Conservation (phyloP, 2,113 vertebrate species). For the Maccullochella peelii region DNA sequence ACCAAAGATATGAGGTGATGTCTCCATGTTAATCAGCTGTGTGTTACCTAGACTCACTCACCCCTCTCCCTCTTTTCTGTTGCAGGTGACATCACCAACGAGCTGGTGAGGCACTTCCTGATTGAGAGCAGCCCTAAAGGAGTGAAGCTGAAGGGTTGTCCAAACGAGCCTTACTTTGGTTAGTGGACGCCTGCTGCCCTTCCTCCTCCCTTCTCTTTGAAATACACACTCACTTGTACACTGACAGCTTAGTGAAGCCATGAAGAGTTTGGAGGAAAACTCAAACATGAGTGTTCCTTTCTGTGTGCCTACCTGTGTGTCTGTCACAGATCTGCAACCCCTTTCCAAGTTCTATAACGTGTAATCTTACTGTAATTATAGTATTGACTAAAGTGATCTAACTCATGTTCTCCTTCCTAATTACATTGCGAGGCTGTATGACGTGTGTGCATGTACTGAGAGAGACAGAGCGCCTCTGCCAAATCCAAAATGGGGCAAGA, state of each 20-base stretch:
- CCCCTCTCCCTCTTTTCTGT: background rate
- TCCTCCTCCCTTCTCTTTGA: background rate
- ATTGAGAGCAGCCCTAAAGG: slow-evolving; percentile 97
- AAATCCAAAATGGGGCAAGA: background rate
- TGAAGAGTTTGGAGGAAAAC: background rate
- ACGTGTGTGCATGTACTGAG: background rate
- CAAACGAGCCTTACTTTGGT: slow-evolving; percentile 98
- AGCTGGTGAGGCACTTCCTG: slow-evolving; percentile 97
- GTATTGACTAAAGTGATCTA: slow-evolving; percentile 45
- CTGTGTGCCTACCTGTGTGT: slow-evolving; percentile 1
- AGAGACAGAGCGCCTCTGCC: background rate
- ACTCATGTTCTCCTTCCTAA: slow-evolving; percentile 57
- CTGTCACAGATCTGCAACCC: slow-evolving; percentile 5
- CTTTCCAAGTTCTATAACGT: slow-evolving; percentile 17
- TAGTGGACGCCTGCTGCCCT: slow-evolving; percentile 56
- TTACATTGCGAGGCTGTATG: slow-evolving; percentile 46
- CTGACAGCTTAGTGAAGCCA: slow-evolving; percentile 2
- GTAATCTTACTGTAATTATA: slow-evolving; percentile 64
- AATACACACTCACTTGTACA: background rate
- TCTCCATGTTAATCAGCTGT: slow-evolving; percentile 32
- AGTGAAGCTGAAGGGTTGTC: slow-evolving; percentile 98
- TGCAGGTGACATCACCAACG: slow-evolving; percentile 90
- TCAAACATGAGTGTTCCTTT: background rate
- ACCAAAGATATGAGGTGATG: slow-evolving; percentile 44
- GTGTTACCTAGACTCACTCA: background rate